Evolutionary conservation across 1,140 invertebrate species (phyloP).

Genomic region (Zaprionus capensis): DNA sequence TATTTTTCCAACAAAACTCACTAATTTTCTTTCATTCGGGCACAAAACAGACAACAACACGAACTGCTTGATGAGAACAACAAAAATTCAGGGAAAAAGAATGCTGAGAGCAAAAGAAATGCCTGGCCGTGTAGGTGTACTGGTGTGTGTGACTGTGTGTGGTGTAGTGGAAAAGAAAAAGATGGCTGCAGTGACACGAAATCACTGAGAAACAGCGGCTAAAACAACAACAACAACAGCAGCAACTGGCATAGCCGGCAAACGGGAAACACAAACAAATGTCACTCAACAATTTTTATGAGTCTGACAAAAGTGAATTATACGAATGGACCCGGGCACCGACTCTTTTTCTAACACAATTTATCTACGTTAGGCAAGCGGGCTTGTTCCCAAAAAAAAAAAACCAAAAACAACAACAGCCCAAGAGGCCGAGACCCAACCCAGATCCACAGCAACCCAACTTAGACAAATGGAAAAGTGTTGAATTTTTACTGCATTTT

Average conservation of each 20-base stretch:
- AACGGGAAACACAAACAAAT: constrained; percentile 81
- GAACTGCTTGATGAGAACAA: constrained; percentile 40
- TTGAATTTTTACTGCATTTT: constrained; percentile 77
- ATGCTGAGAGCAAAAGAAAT: constrained; percentile 46
- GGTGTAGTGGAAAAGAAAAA: constrained; percentile 75
- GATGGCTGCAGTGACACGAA: constrained; percentile 76
- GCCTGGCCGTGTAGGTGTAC: constrained; percentile 35
- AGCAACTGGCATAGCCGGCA: constrained; percentile 49
- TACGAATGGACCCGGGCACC: constrained; percentile 78
- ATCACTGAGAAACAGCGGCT: constrained; percentile 63
- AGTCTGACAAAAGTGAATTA: constrained; percentile 83
- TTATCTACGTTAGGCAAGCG: constrained; percentile 76
- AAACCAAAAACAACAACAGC: not conserved
- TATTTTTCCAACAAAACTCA: constrained; percentile 75
- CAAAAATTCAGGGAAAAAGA: constrained; percentile 39
- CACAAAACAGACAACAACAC: constrained; percentile 72
- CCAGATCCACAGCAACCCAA: constrained; percentile 27
- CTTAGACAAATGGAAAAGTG: constrained; percentile 63
- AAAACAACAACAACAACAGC: constrained; percentile 39
- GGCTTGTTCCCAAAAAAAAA: constrained; percentile 23
- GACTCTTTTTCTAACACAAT: constrained; percentile 82
- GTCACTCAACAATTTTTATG: constrained; percentile 83
- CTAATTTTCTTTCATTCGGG: constrained; percentile 78
- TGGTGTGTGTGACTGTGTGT: constrained; percentile 42
- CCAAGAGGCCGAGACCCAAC: not conserved